phyloP scores from a whole-genome alignment of 2,113 vertebrate species.

The Solea solea region DNA sequence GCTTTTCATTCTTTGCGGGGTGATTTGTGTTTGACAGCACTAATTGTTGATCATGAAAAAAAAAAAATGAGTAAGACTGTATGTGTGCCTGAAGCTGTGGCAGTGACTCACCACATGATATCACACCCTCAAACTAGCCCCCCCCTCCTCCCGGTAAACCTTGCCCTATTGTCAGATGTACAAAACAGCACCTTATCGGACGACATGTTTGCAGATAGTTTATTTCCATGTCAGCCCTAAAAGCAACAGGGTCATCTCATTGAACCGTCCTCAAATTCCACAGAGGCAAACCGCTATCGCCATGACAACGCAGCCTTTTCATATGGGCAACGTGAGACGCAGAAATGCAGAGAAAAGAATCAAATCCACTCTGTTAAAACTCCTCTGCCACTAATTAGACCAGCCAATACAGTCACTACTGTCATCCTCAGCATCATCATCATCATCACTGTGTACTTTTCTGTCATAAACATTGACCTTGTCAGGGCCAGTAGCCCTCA shows the following conservation, averaged over 20 bases:
- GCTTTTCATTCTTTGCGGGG: not conserved
- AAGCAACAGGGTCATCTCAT: conserved; percentile 27
- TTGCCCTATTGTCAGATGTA: conserved; percentile 2
- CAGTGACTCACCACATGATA: not conserved
- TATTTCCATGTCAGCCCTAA: conserved; percentile 16
- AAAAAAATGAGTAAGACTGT: not conserved
- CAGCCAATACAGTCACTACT: not conserved
- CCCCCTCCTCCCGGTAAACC: not conserved
- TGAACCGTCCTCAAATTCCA: conserved; percentile 24
- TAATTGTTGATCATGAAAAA: not conserved
- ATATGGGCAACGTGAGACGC: conserved; percentile 31
- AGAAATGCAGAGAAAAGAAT: conserved; percentile 60
- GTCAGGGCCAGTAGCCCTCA: no score
- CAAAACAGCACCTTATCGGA: conserved; percentile 18
- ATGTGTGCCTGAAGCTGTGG: not conserved
- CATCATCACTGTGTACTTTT: not conserved
- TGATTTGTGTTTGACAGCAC: not conserved
- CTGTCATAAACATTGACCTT: no score
- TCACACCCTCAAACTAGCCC: not conserved
- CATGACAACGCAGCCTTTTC: conserved; percentile 73
- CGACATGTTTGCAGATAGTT: not conserved
- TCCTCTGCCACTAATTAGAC: conserved; percentile 64
- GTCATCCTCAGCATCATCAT: conserved; percentile 14
- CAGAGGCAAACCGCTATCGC: conserved; percentile 58
- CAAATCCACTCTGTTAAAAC: conserved; percentile 73